phyloP scores from a whole-genome alignment of 2,797 vertebrate species.

The Lepus townsendii region DNA sequence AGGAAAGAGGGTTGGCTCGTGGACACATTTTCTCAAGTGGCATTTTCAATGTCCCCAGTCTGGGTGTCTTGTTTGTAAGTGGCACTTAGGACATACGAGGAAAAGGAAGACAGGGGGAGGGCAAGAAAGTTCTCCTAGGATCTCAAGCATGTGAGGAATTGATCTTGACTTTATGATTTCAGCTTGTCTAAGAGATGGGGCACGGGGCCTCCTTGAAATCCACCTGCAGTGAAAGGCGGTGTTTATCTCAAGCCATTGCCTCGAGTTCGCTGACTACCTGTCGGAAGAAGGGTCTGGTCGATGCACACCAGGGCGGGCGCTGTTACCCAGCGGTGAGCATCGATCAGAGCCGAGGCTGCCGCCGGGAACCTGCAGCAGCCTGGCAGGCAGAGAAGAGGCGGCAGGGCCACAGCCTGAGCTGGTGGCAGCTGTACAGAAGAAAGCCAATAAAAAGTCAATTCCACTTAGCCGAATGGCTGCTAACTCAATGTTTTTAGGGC shows the following conservation, averaged over 20 bases:
- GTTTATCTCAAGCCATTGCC: constrained; percentile 85
- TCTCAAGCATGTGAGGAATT: not conserved
- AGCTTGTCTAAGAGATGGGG: constrained; percentile 17
- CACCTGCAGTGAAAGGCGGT: constrained; percentile 83
- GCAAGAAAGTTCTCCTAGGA: not conserved
- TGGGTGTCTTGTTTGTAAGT: constrained; percentile 26
- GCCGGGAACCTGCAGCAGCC: constrained; percentile 93
- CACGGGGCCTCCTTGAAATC: constrained; percentile 70
- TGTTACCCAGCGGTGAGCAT: constrained; percentile 94
- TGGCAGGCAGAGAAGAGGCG: constrained; percentile 93
- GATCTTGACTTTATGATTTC: constrained; percentile 56
- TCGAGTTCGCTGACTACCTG: constrained; percentile 89
- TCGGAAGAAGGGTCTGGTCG: constrained; percentile 94
- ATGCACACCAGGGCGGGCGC: constrained; percentile 92
- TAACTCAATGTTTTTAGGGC: constrained; percentile 97
- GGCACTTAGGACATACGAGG: constrained; percentile 66
- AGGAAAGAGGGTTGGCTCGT: constrained; percentile 37
- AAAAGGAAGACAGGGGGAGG: not conserved
- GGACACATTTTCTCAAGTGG: constrained; percentile 52
- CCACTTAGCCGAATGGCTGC: constrained; percentile 98
- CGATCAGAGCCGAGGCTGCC: constrained; percentile 96
- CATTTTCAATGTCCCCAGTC: constrained; percentile 68
- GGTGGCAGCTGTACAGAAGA: constrained; percentile 93
- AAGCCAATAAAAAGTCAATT: constrained; percentile 96
- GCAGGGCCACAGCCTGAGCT: constrained; percentile 93